These are phyloP conservation scores for Pantala flavescens DNA, from an alignment of 1,140 invertebrate species.

Conservation along the genomic window DNA sequence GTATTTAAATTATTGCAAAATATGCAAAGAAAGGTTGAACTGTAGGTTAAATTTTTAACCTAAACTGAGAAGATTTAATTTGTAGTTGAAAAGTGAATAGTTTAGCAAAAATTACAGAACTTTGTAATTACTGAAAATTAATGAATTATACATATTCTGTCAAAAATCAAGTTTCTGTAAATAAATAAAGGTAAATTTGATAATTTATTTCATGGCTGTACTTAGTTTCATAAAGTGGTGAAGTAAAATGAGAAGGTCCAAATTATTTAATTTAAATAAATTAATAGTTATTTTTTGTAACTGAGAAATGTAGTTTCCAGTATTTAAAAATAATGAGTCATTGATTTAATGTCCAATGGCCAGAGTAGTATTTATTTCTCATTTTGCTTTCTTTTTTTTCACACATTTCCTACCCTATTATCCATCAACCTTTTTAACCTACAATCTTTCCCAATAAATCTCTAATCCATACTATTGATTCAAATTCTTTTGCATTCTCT, in stretches of 20 bases:
- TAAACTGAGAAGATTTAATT: no score
- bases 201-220: no score
- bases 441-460: not conserved
- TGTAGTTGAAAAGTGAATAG: no score
- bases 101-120: no score
- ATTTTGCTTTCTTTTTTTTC: slow-evolving; percentile 7
- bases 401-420: not conserved
- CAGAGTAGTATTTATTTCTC: slow-evolving; percentile 10
- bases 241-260: slow-evolving; percentile 2
- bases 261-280: not conserved
- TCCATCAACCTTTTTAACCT: not conserved
- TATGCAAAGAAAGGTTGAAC: no score
- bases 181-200: no score
- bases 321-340: not conserved
- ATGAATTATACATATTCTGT: no score
- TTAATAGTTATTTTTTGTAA: not conserved
- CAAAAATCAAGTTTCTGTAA: no score
- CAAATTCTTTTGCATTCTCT: not conserved
- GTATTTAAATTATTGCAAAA: no score
- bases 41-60: no score
- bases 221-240: no score
- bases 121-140: no score
- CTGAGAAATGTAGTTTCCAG: not conserved
- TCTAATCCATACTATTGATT: not conserved
- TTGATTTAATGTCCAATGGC: not conserved